Base-by-base conservation (phyloP, 2,888 invertebrate genomes). In the Drosophila yooni region DNA sequence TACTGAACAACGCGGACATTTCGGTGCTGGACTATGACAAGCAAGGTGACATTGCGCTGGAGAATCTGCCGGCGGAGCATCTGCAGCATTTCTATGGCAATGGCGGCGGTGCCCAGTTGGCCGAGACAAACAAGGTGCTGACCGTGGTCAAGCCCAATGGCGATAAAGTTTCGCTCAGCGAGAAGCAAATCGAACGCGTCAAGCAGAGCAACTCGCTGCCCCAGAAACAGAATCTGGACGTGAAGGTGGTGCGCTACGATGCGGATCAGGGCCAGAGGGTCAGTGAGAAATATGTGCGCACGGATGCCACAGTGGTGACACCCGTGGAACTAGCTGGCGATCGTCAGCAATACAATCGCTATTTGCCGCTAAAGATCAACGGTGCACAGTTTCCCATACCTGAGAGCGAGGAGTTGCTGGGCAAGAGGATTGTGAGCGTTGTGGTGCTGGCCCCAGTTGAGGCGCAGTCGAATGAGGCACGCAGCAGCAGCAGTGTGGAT, bases 21-120 rank as follows among this genome's bases (percentile, higher is more conserved):
- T 97, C 97, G 80, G 95, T 98, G 56, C 93, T 97, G 69, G 97
- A 97, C 93, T 97, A 97, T 86, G 97, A 97, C 89, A 97, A 97
- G 94, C 96, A 97, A 48, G 97, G 97, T 36, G 97, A 97, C 75
- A 97, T 97, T 63, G 96, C 97, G 6, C 94, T 97, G 59, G 97
- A 97, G 75, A 96, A 96, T 74, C 93, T 97, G 58, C 97, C 97
- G 3, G 97, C 97, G 60, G 97, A 97, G 92, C 97, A 97, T 82
- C 93, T 97, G 68, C 97, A 97, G 43, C 97, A 97, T 92, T 97
- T 97, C 93, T 97, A 97, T 89, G 95, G 96, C 27, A 96, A 96
- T n/a, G 97, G 97, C 61, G 97, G 97, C 66, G 96, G 94, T 8
- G 95, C 96, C 75, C 96, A 96, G 91, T 94, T 96, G 68, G 94